Percentiles rank a stretch among this genome's conserved stretches.
Evolutionary conservation across 2,888 invertebrate genomes (phyloP).

Genomic region (Drosophila diplacantha): DNA sequence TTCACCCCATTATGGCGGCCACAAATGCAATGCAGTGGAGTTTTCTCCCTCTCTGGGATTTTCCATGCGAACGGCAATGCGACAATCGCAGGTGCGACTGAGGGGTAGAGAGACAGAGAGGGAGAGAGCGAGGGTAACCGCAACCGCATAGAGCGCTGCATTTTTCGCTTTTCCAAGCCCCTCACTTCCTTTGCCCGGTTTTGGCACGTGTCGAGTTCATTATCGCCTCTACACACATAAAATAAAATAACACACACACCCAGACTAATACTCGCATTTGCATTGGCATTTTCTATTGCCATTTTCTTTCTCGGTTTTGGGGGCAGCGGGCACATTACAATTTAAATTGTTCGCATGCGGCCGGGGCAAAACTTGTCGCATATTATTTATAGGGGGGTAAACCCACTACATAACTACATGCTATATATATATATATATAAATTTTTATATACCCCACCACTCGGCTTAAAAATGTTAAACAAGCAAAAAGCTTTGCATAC

Average conservation of each 20-base stretch:
- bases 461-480: conserved; percentile 62
- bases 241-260: conserved; percentile 26
- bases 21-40: conserved; percentile 61
- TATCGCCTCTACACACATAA: conserved; percentile 56
- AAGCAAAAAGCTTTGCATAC: conserved; percentile 62
- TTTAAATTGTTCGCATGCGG: conserved; percentile 64
- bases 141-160: conserved; percentile 35
- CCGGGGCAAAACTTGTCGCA: conserved; percentile 55
- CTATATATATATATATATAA: background rate
- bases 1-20: conserved; percentile 51
- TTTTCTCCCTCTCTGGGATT: conserved; percentile 2
- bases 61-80: conserved; percentile 50
- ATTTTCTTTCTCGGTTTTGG: conserved; percentile 49
- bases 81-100: conserved; percentile 30
- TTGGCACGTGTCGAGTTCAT: conserved; percentile 60
- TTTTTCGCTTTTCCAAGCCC: conserved; percentile 30
- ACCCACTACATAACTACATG: background rate
- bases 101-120: conserved; percentile 7
- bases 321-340: conserved; percentile 51
- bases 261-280: conserved; percentile 36
- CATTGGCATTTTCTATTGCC: conserved; percentile 48
- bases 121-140: conserved; percentile 4
- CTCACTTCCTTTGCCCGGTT: background rate
- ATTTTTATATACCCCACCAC: background rate
- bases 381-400: conserved; percentile 56